Base-by-base conservation (phyloP, 2,113 vertebrate species). In the Mellivora capensis region DNA sequence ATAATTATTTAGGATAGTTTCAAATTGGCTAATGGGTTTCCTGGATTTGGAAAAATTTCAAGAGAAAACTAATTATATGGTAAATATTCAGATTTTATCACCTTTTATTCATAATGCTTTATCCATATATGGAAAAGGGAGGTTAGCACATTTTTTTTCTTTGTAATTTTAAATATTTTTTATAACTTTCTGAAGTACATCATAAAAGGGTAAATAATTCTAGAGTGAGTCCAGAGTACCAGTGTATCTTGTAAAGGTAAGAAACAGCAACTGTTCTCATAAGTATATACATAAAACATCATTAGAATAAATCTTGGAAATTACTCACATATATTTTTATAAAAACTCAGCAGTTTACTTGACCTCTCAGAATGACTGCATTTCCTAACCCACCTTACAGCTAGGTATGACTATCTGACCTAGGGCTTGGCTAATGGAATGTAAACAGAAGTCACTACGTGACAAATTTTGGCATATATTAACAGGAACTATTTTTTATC, bases 1-100 rank as follows among this genome's bases (percentile, higher is more conserved):
- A 87, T 93, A 90, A 93, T 97, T 93, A 80, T 81, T 89, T 93
- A 79, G 94, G 92, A 94, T 96, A 95, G 96, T 89, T 93, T 94
- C 94, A 94, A 88, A 94, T 84, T 96, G 77, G 49, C 87, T 94
- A 94, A 62, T 87, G 82, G 82, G 94, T 96, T 94, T 96, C 84
- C 84, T 88, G 85, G 89, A 85, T 47, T 96, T 94, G 84, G 96
- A 96, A 94, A 90, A 92, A 94, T 74, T 92, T 64, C 72, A 92
- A 84, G 82, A 91, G 84, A 96, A 92, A 96, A 88, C 71, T 88
- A 93, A 96, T 94, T 96, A 94, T 85, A 94, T 94, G 91, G 87
- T 94, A 96, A 96, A 90, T 94, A 96, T 94, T 80, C 81, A 86
- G 91, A 93, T 90, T 95, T 95, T 93, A 80, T 95, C 80, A 86